Percentiles rank a stretch among this genome's conserved stretches.
These are phyloP conservation scores for Diacarnus erythraeanus DNA, from an alignment of 37 sponge, comb jelly and placozoan species.

Conservation along the genomic window DNA sequence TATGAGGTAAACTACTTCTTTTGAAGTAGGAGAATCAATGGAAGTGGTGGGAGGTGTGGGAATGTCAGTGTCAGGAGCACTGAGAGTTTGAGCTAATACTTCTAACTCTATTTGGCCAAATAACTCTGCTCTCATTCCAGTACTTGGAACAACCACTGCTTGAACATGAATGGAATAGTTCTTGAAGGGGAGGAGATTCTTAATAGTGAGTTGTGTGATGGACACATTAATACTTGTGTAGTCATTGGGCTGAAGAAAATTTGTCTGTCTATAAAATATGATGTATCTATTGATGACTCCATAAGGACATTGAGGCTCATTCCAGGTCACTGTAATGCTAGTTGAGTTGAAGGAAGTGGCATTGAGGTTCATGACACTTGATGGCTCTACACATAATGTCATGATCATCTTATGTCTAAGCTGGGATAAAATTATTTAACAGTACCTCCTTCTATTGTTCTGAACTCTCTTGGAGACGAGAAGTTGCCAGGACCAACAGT, in stretches of 20 bases:
- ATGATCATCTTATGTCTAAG: not conserved
- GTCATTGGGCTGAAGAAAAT: not conserved
- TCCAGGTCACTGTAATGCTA: conserved; percentile 28
- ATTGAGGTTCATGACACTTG: conserved; percentile 13
- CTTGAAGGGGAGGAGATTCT: conserved; percentile 3
- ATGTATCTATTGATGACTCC: conserved; percentile 20
- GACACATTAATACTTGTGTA: not conserved
- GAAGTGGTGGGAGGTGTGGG: conserved; percentile 1
- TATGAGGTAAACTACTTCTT: not conserved
- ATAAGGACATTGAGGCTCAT: conserved; percentile 35
- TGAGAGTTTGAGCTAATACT: conserved; percentile 4
- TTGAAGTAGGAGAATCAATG: not conserved
- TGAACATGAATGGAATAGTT: conserved; percentile 26
- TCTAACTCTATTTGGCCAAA: not conserved
- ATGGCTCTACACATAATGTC: conserved; percentile 12
- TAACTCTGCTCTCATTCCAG: not conserved
- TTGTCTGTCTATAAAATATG: conserved; percentile 16
- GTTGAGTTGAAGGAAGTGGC: not conserved
- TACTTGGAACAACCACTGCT: too few species aligned
- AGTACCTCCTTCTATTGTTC: conserved; percentile 36
- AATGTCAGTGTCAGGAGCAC: not conserved
- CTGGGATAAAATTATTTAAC: too few species aligned
- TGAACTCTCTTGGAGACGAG: conserved; percentile 13
- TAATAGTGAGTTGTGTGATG: not conserved
- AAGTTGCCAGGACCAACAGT: conserved; percentile 22